Evolutionary conservation across 2,797 vertebrate species (phyloP).

Genomic region (Clarias pachynema): DNA sequence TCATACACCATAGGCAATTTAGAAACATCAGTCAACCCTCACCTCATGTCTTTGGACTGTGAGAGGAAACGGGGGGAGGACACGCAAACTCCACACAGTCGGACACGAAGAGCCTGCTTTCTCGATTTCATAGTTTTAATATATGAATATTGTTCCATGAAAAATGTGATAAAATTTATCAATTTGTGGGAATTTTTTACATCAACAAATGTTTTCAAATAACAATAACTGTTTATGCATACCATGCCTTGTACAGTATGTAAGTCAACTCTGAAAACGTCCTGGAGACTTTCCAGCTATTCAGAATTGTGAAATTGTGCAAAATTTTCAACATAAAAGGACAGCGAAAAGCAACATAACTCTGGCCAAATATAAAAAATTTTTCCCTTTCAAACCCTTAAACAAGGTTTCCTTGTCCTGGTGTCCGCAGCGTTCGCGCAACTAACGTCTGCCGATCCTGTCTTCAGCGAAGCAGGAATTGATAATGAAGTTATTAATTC

Average conservation of each 20-base stretch:
- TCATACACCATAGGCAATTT: no score
- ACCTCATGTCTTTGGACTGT: no score
- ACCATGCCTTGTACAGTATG: no score
- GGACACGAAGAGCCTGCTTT: not conserved
- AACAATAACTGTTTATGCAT: not conserved
- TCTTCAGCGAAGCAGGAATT: constrained; percentile 53
- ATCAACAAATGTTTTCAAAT: not conserved
- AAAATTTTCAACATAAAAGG: constrained; percentile 10
- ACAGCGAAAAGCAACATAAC: not conserved
- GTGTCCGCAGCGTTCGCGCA: constrained; percentile 32
- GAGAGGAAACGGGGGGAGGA: no score
- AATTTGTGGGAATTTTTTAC: not conserved
- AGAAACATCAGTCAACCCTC: no score
- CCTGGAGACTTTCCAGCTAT: not conserved
- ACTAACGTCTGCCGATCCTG: constrained; percentile 37
- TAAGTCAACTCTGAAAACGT: not conserved
- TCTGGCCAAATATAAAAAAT: not conserved
- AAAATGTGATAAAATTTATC: not conserved
- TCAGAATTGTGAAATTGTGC: not conserved
- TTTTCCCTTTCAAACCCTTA: not conserved
- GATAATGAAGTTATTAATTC: constrained; percentile 62
- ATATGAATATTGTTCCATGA: not conserved
- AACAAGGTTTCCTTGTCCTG: constrained; percentile 19
- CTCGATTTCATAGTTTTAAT: not conserved
- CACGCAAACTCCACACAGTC: no score